Conservation (phyloP, 2,888 invertebrate species). For the Craniophora ligustri region DNA sequence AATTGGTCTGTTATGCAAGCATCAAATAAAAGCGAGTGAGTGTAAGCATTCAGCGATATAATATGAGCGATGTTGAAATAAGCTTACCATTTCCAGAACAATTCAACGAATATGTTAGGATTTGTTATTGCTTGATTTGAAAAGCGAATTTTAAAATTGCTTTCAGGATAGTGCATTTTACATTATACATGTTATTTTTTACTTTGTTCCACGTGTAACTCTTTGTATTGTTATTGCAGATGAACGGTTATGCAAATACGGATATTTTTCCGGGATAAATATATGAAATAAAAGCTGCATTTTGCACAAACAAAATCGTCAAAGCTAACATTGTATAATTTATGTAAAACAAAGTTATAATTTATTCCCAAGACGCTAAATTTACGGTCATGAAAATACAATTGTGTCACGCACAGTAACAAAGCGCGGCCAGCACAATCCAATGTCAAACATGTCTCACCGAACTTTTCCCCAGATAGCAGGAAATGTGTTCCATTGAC, state of each 20-base stretch:
- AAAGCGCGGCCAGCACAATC: conserved; percentile 34
- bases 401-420: conserved; percentile 29
- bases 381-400: conserved; percentile 36
- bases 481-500: conserved; percentile 57
- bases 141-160: conserved; percentile 53
- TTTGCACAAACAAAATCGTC: conserved; percentile 12
- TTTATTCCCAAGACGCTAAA: conserved; percentile 41
- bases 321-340: conserved; percentile 18
- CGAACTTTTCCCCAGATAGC: conserved; percentile 51
- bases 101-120: conserved; percentile 53
- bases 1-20: conserved; percentile 74
- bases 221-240: conserved; percentile 31
- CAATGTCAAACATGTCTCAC: conserved; percentile 31
- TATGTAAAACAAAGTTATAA: conserved; percentile 36
- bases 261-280: conserved; percentile 7
- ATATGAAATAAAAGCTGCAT: conserved; percentile 3
- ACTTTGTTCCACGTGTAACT: conserved; percentile 17
- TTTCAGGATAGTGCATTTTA: conserved; percentile 42
- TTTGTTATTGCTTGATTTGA: conserved; percentile 63
- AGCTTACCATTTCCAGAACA: conserved; percentile 62
- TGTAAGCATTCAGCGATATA: conserved; percentile 65
- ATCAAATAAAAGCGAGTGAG: conserved; percentile 71
- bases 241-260: conserved; percentile 23
- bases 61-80: conserved; percentile 64
- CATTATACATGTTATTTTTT: conserved; percentile 38